Percentiles rank a stretch among this genome's conserved stretches.
These are phyloP conservation scores for Todus mexicanus DNA, from an alignment of 2,797 vertebrate genomes.

Conservation along the genomic window DNA sequence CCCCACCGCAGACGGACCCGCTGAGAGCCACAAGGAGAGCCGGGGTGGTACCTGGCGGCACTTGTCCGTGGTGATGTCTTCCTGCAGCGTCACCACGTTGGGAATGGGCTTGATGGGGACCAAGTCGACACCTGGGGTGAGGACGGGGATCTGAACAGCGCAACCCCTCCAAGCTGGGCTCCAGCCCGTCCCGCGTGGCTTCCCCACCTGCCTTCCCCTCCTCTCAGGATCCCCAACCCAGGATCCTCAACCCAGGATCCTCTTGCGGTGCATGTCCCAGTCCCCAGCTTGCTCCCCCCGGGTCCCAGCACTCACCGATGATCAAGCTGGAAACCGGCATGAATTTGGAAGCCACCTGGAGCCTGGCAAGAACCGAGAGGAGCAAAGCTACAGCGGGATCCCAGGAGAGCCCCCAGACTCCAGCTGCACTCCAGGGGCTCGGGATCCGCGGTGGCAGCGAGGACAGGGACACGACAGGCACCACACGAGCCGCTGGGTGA, in stretches of 20 bases:
- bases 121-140: slow-evolving; percentile 87
- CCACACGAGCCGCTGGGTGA: rapidly evolving
- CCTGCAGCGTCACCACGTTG: slow-evolving; percentile 89
- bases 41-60: slow-evolving; percentile 83
- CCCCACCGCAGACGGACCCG: neutral
- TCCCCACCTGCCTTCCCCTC: neutral
- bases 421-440: rapidly evolving
- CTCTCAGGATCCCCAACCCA: neutral
- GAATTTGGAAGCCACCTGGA: slow-evolving; percentile 96
- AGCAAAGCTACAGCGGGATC: neutral
- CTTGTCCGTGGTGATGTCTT: slow-evolving; percentile 94
- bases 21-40: neutral
- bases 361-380: slow-evolving; percentile 70
- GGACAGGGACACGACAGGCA: rapidly evolving
- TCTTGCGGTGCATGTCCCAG: neutral
- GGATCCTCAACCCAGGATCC: neutral
- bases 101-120: slow-evolving; percentile 94
- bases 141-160: neutral
- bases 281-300: rapidly evolving
- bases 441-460: rapidly evolving
- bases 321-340: slow-evolving; percentile 97
- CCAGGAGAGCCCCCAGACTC: neutral
- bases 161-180: neutral
- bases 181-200: rapidly evolving
- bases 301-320: slow-evolving; percentile 81